Evolutionary conservation across 2,888 invertebrate genomes (phyloP), one percentile per base, ranked within the genome.

Genomic region (Brachyptera putata): DNA sequence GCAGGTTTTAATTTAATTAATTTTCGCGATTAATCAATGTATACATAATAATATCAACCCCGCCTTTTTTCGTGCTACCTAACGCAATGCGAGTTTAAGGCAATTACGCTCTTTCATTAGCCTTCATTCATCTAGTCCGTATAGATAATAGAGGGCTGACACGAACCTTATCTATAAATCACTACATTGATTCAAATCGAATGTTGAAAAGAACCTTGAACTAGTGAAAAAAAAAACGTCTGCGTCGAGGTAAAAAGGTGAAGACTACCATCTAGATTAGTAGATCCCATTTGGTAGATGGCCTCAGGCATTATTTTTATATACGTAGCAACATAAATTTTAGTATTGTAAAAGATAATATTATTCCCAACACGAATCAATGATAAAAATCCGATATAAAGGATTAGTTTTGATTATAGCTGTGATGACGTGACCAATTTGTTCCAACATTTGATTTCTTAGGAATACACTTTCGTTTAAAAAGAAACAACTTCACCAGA

Each of bases 1-100:
- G 30, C 30, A 30, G 30, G 5, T 53, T 53, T 53, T 53, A 53
- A 53, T 53, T 53, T 34, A 53, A 53, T 53, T 53, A 53, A 53
- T 53, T 36, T 36, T 34, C 53, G 34, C 53, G 34, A 53, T 53
- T 34, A 36, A 34, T 34, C 53, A 34, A 53, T 53, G 16, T 34
- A 22, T 21, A 41, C 41, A 50, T 50, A 50, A 48, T 50, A 50
- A 53, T 36, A 34, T 34, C 22, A 53, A 53, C 53, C 53, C 36
- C 36, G 34, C 53, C 53, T 53, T 3, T 13, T 3, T 18, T 16
- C 16, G 9, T 18, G 18, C 2, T 11, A 43, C 21, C 9, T 18
- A 14, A 43, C 43, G 43, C 4, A 16, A 9, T 46, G 22, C 7
- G 24, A 21, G 21, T 22, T 24, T 5, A 11, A 2, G 11, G 24